Evolutionary conservation across 2,888 invertebrate genomes (phyloP).

Genomic region (Branchellion lobata): DNA sequence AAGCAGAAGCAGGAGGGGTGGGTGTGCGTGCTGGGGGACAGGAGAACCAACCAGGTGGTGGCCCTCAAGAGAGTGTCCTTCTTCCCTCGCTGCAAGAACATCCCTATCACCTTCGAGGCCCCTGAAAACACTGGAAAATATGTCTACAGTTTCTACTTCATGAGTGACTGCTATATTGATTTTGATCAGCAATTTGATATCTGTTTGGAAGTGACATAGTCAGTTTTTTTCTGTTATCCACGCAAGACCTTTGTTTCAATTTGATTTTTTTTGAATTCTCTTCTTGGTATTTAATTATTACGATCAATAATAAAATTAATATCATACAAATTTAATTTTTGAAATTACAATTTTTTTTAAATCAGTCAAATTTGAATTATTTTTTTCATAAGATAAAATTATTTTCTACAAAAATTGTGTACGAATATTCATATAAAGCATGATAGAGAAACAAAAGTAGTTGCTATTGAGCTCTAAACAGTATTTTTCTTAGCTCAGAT

Average conservation of each 20-base stretch:
- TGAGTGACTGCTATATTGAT: conserved; percentile 90
- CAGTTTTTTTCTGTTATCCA: conserved; percentile 34
- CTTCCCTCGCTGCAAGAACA: conserved; percentile 54
- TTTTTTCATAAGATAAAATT: too few species aligned
- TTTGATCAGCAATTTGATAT: conserved; percentile 83
- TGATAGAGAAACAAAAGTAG: too few species aligned
- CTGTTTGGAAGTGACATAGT: conserved; percentile 59
- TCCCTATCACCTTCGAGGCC: conserved; percentile 68
- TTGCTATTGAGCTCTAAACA: too few species aligned
- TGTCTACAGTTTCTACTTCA: conserved; percentile 77
- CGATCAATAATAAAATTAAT: too few species aligned
- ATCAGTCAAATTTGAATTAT: too few species aligned
- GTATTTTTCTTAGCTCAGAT: too few species aligned
- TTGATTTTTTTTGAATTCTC: too few species aligned
- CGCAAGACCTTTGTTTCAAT: background rate
- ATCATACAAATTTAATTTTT: too few species aligned
- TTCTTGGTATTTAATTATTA: too few species aligned
- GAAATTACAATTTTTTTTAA: too few species aligned
- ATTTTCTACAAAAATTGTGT: too few species aligned
- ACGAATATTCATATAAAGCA: too few species aligned
- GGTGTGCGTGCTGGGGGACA: conserved; percentile 81
- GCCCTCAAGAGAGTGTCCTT: conserved; percentile 75
- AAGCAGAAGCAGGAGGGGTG: conserved; percentile 94
- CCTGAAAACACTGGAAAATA: conserved; percentile 67
- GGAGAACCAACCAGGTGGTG: conserved; percentile 72